These are phyloP conservation scores for Physocephala rufipes DNA, from an alignment of 2,888 invertebrate species.

Conservation along the genomic window DNA sequence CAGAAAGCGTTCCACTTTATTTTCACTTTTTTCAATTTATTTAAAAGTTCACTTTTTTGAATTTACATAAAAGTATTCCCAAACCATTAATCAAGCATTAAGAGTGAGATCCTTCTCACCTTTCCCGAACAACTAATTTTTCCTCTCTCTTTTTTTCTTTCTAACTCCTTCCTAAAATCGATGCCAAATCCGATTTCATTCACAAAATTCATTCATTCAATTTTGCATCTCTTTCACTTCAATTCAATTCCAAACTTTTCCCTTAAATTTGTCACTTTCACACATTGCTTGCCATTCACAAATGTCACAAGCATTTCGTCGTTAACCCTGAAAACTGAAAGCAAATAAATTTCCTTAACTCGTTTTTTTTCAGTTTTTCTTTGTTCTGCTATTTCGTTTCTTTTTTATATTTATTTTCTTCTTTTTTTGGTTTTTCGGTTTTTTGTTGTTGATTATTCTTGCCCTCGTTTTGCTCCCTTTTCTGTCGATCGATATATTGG, in stretches of 20 bases:
- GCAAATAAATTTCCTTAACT: not conserved
- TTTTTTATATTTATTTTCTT: not conserved
- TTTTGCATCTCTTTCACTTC: not conserved
- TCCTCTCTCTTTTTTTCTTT: not conserved
- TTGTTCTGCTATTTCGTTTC: not conserved
- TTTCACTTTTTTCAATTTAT: not conserved
- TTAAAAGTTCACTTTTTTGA: not conserved
- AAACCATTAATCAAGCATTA: not conserved
- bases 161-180: not conserved
- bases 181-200: too few relatives aligned
- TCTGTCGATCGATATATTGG: constrained; percentile 4
- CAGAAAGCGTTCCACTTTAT: too few relatives aligned
- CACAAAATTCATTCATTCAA: constrained; percentile 4
- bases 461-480: not conserved
- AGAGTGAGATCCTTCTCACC: too few relatives aligned
- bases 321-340: constrained; percentile 8
- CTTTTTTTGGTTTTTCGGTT: not conserved
- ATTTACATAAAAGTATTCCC: not conserved
- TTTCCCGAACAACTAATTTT: too few relatives aligned
- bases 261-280: not conserved
- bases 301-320: constrained; percentile 27
- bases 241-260: not conserved
- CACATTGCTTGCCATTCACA: constrained; percentile 25
- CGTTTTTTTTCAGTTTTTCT: not conserved
- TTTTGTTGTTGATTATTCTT: not conserved